Conservation (phyloP, 2,888 invertebrate genomes). For the Brachycybe producta region DNA sequence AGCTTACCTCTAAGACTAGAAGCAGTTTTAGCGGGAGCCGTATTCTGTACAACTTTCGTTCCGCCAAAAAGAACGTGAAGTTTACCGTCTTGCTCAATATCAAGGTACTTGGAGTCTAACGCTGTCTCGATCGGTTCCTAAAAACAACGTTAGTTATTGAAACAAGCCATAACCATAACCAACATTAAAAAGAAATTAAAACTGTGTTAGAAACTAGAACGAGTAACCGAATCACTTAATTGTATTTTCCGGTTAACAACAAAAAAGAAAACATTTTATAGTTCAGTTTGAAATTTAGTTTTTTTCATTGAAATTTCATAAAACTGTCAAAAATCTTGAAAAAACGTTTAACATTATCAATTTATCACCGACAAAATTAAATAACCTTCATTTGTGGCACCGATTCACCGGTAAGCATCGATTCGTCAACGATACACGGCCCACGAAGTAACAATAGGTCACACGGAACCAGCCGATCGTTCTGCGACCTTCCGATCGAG, state of each 20-base stretch:
- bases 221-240: too few relatives aligned
- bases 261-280: too few relatives aligned
- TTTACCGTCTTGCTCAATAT: constrained; percentile 78
- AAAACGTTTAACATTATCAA: too few relatives aligned
- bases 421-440: constrained; percentile 96
- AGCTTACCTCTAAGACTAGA: constrained; percentile 57
- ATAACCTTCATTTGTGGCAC: constrained; percentile 88
- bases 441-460: constrained; percentile 87
- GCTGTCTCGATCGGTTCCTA: constrained; percentile 73
- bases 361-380: too few relatives aligned
- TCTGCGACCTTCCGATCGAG: constrained; percentile 72
- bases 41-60: constrained; percentile 96
- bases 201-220: too few relatives aligned
- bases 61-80: constrained; percentile 90
- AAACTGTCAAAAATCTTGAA: too few relatives aligned
- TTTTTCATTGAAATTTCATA: too few relatives aligned
- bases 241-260: too few relatives aligned
- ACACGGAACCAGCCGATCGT: constrained; percentile 86
- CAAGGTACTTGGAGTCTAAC: constrained; percentile 46
- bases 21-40: constrained; percentile 72
- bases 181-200: too few relatives aligned
- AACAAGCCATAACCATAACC: neutral
- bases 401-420: constrained; percentile 96
- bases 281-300: too few relatives aligned
- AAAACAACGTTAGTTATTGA: constrained; percentile 10